A percentile compares a stretch with the other conserved stretches of the same genome.
Conservation (phyloP, 1,140 invertebrate species). For the Brachionus koreanus region DNA sequence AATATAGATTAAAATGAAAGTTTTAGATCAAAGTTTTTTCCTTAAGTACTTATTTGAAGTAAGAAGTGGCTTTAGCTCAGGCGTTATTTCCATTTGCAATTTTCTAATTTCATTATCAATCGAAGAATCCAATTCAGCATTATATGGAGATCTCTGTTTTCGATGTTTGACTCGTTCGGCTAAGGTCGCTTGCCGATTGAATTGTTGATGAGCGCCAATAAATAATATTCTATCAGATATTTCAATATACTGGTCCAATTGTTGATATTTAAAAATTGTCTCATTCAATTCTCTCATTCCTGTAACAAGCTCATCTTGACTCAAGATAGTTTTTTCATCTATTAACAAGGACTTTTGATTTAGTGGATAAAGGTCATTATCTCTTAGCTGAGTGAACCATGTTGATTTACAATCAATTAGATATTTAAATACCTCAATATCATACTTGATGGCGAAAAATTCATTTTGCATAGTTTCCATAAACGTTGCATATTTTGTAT, state of each 20-base stretch:
- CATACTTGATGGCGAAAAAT: constrained; percentile 28
- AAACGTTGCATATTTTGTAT: constrained; percentile 20
- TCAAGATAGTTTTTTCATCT: background rate
- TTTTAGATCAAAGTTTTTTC: background rate
- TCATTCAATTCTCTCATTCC: constrained; percentile 25
- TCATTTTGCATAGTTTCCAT: constrained; percentile 34
- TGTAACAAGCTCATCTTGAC: background rate
- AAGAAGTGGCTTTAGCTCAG: background rate
- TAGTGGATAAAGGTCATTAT: background rate
- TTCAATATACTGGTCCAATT: constrained; percentile 18
- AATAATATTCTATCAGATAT: constrained; percentile 25
- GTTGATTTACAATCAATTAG: constrained; percentile 10
- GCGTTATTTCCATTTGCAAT: constrained; percentile 32
- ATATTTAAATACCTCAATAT: constrained; percentile 35
- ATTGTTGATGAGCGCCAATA: constrained; percentile 26
- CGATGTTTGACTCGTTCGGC: constrained; percentile 11
- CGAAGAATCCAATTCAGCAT: background rate
- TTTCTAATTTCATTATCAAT: constrained; percentile 9
- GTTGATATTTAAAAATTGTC: constrained; percentile 26
- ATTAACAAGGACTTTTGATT: constrained; percentile 20
- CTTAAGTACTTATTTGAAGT: background rate
- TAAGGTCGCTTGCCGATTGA: constrained; percentile 9
- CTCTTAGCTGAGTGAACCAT: constrained; percentile 9
- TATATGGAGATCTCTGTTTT: background rate
- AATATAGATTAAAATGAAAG: background rate